phyloP scores from a whole-genome alignment of 2,113 vertebrate species.

The Leucosticte australis region DNA sequence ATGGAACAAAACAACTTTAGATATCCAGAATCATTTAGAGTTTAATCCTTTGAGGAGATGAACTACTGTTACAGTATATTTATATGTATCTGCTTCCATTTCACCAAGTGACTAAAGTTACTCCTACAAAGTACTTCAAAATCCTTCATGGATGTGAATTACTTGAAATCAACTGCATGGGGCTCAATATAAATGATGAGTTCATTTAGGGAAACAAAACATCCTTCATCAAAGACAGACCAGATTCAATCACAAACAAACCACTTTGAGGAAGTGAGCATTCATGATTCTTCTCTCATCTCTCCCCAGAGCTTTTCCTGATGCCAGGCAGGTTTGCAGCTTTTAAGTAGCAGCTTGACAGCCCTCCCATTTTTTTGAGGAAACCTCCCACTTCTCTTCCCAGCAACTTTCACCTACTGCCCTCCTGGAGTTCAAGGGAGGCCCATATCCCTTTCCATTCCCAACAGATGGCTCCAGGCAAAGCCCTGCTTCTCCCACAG shows the following conservation, averaged over 20 bases:
- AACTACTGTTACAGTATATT: not conserved
- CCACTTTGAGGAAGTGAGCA: not conserved
- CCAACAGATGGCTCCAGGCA: accelerated
- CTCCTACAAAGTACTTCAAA: not conserved
- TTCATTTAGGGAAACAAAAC: not conserved
- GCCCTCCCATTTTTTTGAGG: not conserved
- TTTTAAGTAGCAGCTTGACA: not conserved
- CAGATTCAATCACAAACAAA: not conserved
- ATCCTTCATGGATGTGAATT: not conserved
- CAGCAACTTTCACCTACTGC: not conserved
- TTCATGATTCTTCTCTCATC: not conserved
- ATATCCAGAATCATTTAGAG: not conserved
- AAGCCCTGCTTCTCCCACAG: not conserved
- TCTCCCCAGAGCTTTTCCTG: not conserved
- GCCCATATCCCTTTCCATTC: not conserved
- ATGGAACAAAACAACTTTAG: not conserved
- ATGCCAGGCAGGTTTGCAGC: not conserved
- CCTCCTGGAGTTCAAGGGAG: not conserved
- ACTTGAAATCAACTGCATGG: not conserved
- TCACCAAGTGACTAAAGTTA: not conserved
- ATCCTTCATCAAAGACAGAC: not conserved
- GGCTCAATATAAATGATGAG: not conserved
- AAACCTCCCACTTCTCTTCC: not conserved
- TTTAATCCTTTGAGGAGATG: not conserved
- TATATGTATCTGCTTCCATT: not conserved